Base-by-base conservation (phyloP, 2,888 invertebrate genomes). In the Folsomia manolachei region DNA sequence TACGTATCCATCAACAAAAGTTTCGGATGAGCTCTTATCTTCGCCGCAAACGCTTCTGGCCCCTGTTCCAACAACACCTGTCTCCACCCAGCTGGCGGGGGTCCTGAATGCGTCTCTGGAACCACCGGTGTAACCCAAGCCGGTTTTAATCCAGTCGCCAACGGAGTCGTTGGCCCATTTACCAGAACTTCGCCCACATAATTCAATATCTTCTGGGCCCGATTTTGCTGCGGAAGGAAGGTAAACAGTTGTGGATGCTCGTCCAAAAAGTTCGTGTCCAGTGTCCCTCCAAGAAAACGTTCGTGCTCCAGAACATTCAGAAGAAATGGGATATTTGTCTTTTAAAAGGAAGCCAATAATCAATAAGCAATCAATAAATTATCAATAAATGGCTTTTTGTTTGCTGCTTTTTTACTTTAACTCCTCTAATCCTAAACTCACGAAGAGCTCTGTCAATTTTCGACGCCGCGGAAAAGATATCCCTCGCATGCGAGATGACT, bases 211-310 rank as follows among this genome's bases (percentile, higher is more conserved):
- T 97, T 97, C 85, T 97, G 97, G 0, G 97, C 98, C 78, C 98
- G 88, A 87, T 99, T 99, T 84, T 93, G 94, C 0, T 93, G 90
- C 0, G 90, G 89, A 67, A 88, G 87, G 84, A 98, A 95, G 83
- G 93, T 89, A 86, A 99, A 98, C 24, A 99, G 88, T 81, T 96
- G 92, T 0, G 99, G 98, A 84, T 99, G 90, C 83, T 98, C 97
- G 84, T 99, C 97, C 82, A 99, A 98, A 85, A 99, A 99, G 84
- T 97, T 94, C 0, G 99, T 99, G 85, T 99, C 98, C 0, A 98
- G 91, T 0, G 92, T 89, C 82, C 95, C 98, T 80, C 92, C 94
- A 61, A 97, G 87, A 87, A 99, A 99, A 84, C 95, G 95, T 83
- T 96, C 94, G 84, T 99, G 95, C 82, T 95, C 92, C 69, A 99